Conservation (phyloP, 92 coral and sea anemone species). For the Ricordea florida region DNA sequence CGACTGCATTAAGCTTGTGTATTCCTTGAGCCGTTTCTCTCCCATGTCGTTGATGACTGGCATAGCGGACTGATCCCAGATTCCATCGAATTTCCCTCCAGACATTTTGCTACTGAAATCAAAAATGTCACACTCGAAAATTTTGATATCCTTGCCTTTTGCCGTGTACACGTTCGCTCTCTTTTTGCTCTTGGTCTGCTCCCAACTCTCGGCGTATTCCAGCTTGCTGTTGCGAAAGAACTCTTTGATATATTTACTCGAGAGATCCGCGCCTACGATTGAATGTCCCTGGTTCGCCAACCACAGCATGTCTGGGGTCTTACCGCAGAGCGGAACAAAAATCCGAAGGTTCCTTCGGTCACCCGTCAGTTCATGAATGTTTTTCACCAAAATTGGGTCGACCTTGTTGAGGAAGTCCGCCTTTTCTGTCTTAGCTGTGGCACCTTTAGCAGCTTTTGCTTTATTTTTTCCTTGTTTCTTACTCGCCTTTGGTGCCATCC, state of each 20-base stretch:
- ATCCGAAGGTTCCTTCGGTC: background rate
- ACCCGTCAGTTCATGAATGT: background rate
- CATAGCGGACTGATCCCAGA: background rate
- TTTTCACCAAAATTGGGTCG: background rate
- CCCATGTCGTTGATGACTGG: background rate
- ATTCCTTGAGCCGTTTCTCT: background rate
- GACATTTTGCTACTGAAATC: background rate
- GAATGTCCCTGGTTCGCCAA: background rate
- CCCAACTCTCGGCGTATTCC: background rate
- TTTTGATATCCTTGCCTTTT: background rate
- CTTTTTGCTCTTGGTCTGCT: background rate
- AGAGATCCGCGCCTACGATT: background rate
- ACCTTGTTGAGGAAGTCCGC: too few species aligned
- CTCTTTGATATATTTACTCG: background rate
- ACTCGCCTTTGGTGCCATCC: too few species aligned
- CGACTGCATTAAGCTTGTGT: background rate
- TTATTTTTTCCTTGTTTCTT: too few species aligned
- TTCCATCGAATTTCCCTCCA: background rate
- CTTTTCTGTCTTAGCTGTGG: too few species aligned
- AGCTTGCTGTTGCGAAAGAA: background rate
- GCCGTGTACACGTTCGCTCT: background rate
- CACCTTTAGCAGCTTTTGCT: too few species aligned
- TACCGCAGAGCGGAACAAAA: background rate
- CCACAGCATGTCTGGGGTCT: background rate
- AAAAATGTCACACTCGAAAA: background rate